Percentiles rank a stretch among this genome's conserved stretches.
These are phyloP conservation scores for Aplodontia rufa DNA, from an alignment of 2,113 vertebrate species.

Conservation along the genomic window DNA sequence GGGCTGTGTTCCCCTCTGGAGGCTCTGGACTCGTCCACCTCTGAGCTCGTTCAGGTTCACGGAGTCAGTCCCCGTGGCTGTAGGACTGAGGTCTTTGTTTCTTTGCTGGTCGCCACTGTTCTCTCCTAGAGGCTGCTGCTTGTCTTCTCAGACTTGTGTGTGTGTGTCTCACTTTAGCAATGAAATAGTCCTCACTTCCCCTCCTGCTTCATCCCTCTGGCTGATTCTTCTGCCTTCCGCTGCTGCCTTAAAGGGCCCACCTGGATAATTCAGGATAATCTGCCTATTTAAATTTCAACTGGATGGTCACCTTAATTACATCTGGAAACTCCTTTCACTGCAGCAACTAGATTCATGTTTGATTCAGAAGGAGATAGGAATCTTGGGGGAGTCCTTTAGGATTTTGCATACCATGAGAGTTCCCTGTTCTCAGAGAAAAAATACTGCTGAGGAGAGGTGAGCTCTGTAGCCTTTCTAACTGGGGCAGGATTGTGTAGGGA, in stretches of 20 bases:
- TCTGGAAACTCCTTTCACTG: not conserved
- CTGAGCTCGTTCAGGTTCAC: not conserved
- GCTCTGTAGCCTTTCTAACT: not conserved
- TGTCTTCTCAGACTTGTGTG: not conserved
- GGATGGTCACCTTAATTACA: not conserved
- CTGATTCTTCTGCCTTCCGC: not conserved
- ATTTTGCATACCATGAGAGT: not conserved
- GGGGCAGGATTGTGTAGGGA: not conserved
- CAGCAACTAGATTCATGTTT: not conserved
- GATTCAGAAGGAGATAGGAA: not conserved
- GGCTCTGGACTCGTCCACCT: not conserved
- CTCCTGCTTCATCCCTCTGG: not conserved
- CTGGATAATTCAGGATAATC: not conserved
- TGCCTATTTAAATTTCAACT: not conserved
- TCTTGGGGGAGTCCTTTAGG: not conserved
- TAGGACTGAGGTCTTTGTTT: not conserved
- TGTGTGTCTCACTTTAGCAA: not conserved
- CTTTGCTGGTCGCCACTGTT: not conserved
- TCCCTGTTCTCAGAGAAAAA: not conserved
- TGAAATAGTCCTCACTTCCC: not conserved
- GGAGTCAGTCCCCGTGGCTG: not conserved
- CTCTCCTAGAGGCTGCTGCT: not conserved
- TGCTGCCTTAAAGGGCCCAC: not conserved
- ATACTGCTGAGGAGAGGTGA: not conserved
- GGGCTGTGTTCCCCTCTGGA: not conserved